phyloP scores from a whole-genome alignment of 2,113 vertebrate genomes.

The Urocitellus parryii region DNA sequence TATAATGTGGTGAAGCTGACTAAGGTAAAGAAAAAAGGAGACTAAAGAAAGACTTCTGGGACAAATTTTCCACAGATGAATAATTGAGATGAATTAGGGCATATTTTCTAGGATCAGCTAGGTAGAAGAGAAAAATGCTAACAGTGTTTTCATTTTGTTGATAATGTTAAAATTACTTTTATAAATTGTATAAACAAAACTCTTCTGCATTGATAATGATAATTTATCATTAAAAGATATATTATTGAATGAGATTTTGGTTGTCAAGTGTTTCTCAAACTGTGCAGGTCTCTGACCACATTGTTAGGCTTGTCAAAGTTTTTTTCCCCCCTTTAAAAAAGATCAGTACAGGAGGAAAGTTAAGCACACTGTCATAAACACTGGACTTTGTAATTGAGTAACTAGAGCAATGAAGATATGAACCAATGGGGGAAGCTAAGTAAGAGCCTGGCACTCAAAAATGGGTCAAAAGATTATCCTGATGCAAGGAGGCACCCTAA shows the following conservation, averaged over 20 bases:
- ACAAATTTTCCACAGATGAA: neutral
- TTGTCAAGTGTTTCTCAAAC: constrained; percentile 6
- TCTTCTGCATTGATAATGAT: neutral
- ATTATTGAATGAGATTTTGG: neutral
- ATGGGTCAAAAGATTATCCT: neutral
- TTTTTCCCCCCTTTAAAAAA: neutral
- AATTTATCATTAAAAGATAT: neutral
- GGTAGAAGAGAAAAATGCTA: constrained; percentile 28
- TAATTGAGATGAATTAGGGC: constrained; percentile 21
- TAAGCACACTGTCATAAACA: neutral
- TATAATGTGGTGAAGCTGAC: neutral
- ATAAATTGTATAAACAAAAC: neutral
- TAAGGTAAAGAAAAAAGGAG: neutral
- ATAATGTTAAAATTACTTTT: constrained; percentile 48
- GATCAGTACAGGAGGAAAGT: neutral
- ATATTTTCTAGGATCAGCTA: constrained; percentile 18
- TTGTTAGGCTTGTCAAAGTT: neutral
- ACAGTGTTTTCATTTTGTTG: constrained; percentile 21
- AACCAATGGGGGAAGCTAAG: neutral
- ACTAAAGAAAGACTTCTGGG: neutral
- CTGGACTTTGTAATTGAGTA: constrained; percentile 26
- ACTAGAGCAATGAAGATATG: neutral
- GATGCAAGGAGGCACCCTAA: neutral
- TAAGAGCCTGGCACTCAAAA: neutral
- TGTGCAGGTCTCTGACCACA: neutral